Evolutionary conservation across 1,140 invertebrate species (phyloP).

Genomic region (Drosophila auraria): DNA sequence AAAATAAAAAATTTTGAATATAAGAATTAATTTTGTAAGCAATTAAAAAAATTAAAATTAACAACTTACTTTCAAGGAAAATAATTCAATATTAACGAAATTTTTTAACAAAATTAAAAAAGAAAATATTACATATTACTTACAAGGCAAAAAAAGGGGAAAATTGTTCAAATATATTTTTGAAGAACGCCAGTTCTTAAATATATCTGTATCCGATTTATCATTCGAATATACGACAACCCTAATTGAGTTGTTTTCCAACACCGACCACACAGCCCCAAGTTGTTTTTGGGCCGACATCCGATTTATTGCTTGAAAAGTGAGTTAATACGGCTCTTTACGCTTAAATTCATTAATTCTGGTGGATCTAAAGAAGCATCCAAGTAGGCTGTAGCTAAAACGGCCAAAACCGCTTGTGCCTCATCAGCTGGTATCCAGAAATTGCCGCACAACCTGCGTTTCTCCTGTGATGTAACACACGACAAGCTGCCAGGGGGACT

Average conservation of each 20-base stretch:
- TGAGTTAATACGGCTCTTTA: slow-evolving; percentile 44
- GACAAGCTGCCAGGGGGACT: slow-evolving; percentile 23
- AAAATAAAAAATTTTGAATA: too few species aligned
- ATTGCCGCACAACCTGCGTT: not conserved
- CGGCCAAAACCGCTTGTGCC: not conserved
- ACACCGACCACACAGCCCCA: slow-evolving; percentile 58
- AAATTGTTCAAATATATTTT: not conserved
- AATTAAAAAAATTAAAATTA: too few species aligned
- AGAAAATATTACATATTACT: too few species aligned
- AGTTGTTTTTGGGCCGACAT: slow-evolving; percentile 69
- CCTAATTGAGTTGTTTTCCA: slow-evolving; percentile 44
- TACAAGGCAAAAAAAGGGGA: not conserved
- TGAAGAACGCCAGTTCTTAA: not conserved
- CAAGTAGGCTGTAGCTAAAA: not conserved
- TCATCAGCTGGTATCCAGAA: not conserved
- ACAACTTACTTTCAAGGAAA: too few species aligned
- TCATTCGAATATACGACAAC: not conserved
- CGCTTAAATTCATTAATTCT: not conserved
- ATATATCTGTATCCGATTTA: not conserved
- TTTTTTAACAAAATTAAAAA: too few species aligned
- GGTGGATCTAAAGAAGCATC: not conserved
- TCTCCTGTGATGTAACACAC: slow-evolving; percentile 73
- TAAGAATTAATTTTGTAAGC: too few species aligned
- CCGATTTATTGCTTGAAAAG: slow-evolving; percentile 65
- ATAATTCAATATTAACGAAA: too few species aligned